A percentile compares a stretch with the other conserved stretches of the same genome.
phyloP scores from a whole-genome alignment of 2,113 vertebrate species.

The Cyrtonyx montezumae region DNA sequence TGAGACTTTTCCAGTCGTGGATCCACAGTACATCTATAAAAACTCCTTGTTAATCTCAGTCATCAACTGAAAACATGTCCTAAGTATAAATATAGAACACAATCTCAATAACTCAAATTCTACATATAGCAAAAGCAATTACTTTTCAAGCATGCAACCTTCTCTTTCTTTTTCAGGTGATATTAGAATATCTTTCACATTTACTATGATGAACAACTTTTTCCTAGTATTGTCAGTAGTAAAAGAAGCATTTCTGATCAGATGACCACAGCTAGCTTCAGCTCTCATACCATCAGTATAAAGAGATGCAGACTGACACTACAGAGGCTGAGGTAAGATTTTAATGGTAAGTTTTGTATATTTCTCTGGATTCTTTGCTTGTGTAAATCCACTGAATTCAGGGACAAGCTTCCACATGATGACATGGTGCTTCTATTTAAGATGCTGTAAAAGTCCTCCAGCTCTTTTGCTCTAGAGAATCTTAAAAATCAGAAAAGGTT shows the following conservation, averaged over 20 bases:
- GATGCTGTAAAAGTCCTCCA: slow-evolving; percentile 43
- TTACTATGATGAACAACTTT: not conserved
- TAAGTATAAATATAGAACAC: not conserved
- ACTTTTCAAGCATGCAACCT: not conserved
- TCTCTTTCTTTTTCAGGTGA: slow-evolving; percentile 32
- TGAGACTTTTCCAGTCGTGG: not conserved
- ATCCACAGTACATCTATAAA: not conserved
- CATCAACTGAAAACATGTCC: not conserved
- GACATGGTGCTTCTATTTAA: not conserved
- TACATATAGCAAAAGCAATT: not conserved
- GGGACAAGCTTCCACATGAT: not conserved
- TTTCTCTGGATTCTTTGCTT: not conserved
- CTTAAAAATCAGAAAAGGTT: slow-evolving; percentile 10
- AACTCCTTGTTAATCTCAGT: not conserved
- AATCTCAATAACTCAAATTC: not conserved
- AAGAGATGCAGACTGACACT: not conserved
- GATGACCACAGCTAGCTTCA: not conserved
- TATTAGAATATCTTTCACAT: slow-evolving; percentile 30
- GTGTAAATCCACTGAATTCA: not conserved
- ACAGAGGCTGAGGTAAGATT: not conserved
- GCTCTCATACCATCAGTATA: not conserved
- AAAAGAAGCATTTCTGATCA: slow-evolving; percentile 1
- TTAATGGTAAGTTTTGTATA: not conserved
- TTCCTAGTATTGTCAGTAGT: not conserved
- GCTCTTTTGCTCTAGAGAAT: slow-evolving; percentile 32